Evolutionary conservation across 2,113 vertebrate species (phyloP).

Genomic region (Mobula hypostoma): DNA sequence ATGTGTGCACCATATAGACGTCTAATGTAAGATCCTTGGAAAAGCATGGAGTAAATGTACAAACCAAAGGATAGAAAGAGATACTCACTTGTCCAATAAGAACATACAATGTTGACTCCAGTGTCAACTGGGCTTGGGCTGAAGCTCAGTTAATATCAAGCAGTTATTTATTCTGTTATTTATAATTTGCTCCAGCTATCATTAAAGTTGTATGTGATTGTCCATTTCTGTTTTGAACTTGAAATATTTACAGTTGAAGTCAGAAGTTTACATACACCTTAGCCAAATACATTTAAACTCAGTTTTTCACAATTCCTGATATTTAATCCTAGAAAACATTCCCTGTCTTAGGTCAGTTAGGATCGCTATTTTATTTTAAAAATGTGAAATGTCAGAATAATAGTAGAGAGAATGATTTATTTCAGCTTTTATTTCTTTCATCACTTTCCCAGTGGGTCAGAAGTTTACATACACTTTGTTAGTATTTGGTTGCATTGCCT

Average conservation of each 20-base stretch:
- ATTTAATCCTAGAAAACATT: too few relatives aligned
- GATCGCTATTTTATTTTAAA: too few relatives aligned
- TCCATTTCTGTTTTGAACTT: not conserved
- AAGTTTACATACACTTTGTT: too few relatives aligned
- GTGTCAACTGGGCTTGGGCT: not conserved
- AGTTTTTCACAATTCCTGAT: too few relatives aligned
- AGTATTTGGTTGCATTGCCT: too few relatives aligned
- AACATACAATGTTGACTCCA: not conserved
- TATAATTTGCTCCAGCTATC: not conserved
- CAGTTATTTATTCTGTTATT: not conserved
- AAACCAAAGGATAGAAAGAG: not conserved
- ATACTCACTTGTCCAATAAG: not conserved
- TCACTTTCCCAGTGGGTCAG: too few relatives aligned
- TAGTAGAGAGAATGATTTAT: too few relatives aligned
- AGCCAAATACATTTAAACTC: too few relatives aligned
- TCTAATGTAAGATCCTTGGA: not conserved
- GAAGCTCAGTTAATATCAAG: not conserved
- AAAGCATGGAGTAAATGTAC: not conserved
- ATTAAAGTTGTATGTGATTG: not conserved
- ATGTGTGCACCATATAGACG: not conserved
- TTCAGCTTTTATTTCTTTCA: too few relatives aligned
- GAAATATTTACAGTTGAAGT: not conserved
- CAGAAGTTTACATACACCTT: too few relatives aligned
- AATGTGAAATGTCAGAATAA: too few relatives aligned
- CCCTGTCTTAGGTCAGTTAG: too few relatives aligned